These are phyloP conservation scores for Noctua pronuba DNA, from an alignment of 2,888 invertebrate species.

Conservation along the genomic window DNA sequence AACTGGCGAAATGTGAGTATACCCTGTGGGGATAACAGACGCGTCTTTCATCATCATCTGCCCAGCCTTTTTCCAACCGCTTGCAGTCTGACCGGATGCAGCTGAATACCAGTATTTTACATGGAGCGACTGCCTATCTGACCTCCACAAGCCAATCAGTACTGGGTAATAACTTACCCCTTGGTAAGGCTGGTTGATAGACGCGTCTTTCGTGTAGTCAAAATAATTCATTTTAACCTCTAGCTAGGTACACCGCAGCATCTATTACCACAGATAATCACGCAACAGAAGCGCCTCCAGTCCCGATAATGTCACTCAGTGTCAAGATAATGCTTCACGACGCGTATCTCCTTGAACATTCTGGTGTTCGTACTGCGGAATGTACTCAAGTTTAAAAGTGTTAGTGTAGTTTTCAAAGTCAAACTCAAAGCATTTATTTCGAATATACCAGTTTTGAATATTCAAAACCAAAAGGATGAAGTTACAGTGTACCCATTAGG, in stretches of 20 bases:
- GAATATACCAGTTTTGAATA: background rate
- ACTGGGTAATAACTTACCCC: too few species aligned
- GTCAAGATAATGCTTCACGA: slow-evolving; percentile 72
- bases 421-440: background rate
- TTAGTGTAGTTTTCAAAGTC: background rate
- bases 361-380: slow-evolving; percentile 6
- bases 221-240: background rate
- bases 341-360: slow-evolving; percentile 18
- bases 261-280: slow-evolving; percentile 22
- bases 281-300: slow-evolving; percentile 14
- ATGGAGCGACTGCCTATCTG: too few species aligned
- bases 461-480: background rate
- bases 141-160: too few species aligned
- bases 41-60: too few species aligned
- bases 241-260: background rate
- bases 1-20: background rate
- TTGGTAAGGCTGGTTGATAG: too few species aligned
- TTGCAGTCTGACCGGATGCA: too few species aligned
- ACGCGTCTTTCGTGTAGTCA: background rate
- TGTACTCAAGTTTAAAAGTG: background rate
- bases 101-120: too few species aligned
- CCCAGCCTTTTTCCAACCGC: too few species aligned
- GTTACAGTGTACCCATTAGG: background rate
- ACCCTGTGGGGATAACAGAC: too few species aligned
- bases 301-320: slow-evolving; percentile 66